Conservation (phyloP, 2,113 vertebrate genomes). For the Chitala chitala region DNA sequence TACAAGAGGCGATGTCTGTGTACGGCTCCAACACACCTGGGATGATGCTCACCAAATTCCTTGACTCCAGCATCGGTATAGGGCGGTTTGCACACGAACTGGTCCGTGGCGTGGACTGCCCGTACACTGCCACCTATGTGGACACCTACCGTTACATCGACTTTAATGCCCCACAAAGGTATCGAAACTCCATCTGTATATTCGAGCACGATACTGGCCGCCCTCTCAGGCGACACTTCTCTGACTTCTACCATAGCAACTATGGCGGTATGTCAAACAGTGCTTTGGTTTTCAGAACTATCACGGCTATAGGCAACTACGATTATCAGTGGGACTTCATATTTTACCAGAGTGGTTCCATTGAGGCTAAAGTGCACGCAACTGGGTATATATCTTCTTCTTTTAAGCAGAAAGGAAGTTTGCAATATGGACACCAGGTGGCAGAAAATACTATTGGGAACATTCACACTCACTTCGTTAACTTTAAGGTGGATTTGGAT, state of each 20-base stretch:
- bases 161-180: constrained; percentile 35
- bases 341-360: constrained; percentile 75
- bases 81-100: constrained; percentile 71
- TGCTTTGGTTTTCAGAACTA: constrained; percentile 70
- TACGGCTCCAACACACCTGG: constrained; percentile 75
- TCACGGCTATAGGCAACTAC: constrained; percentile 72
- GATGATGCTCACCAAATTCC: constrained; percentile 71
- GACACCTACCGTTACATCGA: constrained; percentile 66
- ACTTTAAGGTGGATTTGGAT: constrained; percentile 84
- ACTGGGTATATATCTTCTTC: constrained; percentile 75
- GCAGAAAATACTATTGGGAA: constrained; percentile 72
- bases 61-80: constrained; percentile 79
- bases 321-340: constrained; percentile 85
- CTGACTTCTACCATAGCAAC: constrained; percentile 62
- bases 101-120: constrained; percentile 77
- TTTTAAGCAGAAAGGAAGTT: constrained; percentile 49
- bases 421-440: constrained; percentile 70
- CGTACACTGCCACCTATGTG: constrained; percentile 62
- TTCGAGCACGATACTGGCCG: constrained; percentile 80
- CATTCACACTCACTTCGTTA: constrained; percentile 76
- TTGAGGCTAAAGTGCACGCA: constrained; percentile 79
- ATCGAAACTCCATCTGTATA: constrained; percentile 72
- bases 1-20: constrained; percentile 79
- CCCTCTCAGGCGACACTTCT: constrained; percentile 77
- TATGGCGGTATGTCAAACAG: constrained; percentile 77